Base-by-base conservation (phyloP, 2,113 vertebrate genomes). In the Gorsachius goisagi region DNA sequence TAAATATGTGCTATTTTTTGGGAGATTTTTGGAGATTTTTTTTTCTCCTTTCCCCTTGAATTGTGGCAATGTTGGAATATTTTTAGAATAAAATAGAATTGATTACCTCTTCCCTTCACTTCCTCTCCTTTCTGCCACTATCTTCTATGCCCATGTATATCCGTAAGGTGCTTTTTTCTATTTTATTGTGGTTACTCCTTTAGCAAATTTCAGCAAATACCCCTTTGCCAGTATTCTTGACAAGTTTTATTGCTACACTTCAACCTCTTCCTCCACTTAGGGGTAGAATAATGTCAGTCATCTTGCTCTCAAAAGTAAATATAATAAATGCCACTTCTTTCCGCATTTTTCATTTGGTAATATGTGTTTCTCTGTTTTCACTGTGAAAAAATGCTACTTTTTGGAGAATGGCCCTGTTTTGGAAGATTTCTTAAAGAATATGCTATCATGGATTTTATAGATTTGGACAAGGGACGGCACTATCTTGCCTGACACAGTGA, bases 161-260 rank as follows among this genome's bases (percentile, higher is more conserved):
- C 18, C 71, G 8, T 35, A 67, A 72, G n/a, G 18, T 47, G 6
- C 1, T 39, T 88, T 88, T 80, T 52, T 33, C 45, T 84, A 2
- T 71, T 73, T 80, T 87, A 41, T 18, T 67, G 11, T 49, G 22
- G 39, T 91, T 85, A 74, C 13, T 81, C 22, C 67, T 73, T 80
- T 86, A 77, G 44, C 17, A 69, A 71, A 59, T 89, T 91, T 74
- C 37, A 84, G 50, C 20, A 66, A 78, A 74, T 91, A 75, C 37
- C 75, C 32, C 49, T 89, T 94, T 22, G 9, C 49, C 23, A 56
- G 23, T 58, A 32, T 85, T 91, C 66, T 90, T 85, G 53, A 72
- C 39, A 91, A 71, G 47, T 94, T 78, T 85, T 94, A 59, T 91
- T 89, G 16, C 82, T 81, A 82, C 37, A 49, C 58, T 89, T 90